Evolutionary conservation across 2,888 invertebrate genomes (phyloP).

Genomic region (Allolobophora icterica): DNA sequence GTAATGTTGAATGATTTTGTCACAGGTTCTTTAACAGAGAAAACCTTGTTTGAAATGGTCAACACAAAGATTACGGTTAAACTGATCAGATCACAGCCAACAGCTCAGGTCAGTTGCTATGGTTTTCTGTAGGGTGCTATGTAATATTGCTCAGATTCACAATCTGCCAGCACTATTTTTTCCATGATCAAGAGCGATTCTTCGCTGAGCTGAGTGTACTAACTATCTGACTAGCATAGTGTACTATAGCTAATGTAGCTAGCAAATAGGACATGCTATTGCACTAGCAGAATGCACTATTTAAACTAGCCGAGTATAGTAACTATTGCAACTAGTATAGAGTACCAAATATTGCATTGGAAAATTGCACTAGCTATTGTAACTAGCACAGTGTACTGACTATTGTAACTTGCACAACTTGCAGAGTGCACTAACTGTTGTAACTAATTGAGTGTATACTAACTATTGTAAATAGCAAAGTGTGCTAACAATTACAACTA

Average conservation of each 20-base stretch:
- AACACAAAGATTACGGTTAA: background rate
- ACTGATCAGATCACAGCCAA: background rate
- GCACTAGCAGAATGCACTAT: too few species aligned
- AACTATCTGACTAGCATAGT: too few species aligned
- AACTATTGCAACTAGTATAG: background rate
- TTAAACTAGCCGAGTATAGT: background rate
- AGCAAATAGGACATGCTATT: too few species aligned
- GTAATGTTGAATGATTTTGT: background rate
- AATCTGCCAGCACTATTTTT: background rate
- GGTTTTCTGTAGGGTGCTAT: background rate
- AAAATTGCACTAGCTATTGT: too few species aligned
- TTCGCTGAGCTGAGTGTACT: background rate
- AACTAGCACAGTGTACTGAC: too few species aligned
- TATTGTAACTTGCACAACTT: too few species aligned
- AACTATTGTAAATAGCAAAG: background rate
- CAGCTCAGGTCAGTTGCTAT: background rate
- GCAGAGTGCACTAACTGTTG: too few species aligned
- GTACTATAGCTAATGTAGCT: too few species aligned
- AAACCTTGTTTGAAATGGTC: slow-evolving; percentile 17
- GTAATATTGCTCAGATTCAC: background rate
- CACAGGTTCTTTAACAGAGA: background rate
- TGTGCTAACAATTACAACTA: too few species aligned
- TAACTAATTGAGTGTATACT: background rate
- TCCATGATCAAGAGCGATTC: background rate
- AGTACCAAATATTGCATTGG: background rate